Base-by-base conservation (phyloP, 2,113 vertebrate species). In the Larimichthys polyactis region DNA sequence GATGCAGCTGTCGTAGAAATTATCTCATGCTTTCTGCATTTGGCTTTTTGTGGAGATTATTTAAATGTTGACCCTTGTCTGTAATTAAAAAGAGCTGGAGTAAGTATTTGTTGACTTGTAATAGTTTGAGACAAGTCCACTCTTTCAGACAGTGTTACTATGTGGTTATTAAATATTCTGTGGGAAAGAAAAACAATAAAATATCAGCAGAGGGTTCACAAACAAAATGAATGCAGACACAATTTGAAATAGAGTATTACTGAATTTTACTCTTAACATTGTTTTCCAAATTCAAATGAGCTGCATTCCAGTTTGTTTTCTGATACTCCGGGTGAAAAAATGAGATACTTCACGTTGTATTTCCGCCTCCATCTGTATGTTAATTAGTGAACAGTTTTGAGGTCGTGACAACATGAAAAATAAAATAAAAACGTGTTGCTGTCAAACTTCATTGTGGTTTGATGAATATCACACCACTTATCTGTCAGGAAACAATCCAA, bases 1-100 rank as follows among this genome's bases (percentile, higher is more conserved):
- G 76, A 74, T 36, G 74, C 36, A 40, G 22, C 59, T 62, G 71
- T 82, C 62, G 16, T 3, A 60, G 29, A 59, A 69, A 69, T 82
- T 72, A 71, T 19, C 17, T 27, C 17, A 14, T 44, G 59, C 72
- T 83, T 24, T n/a, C 7, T 44, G 52, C 27, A 66, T 73, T 66
- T 0, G 20, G 29, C 27, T 43, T 55, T 78, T 59, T 59, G 14
- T 15, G 22, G 27, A 24, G 58, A 48, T 44, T 4, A 49, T 81
- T 78, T 5, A 64, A 46, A 71, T 60, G 1, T 20, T 24, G 14
- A 40, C 60, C 3, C 24, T 36, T 22, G 14, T 71, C 11, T 67
- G 24, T 49, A 65, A 67, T 67, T 66, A 75, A 66, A 68, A 49
- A 20, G 29, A 69, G 46, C 48, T 63, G n/a, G 17, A 55, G 9